These are phyloP conservation scores for Hybognathus amarus DNA, from an alignment of 2,797 vertebrate genomes.

Conservation along the genomic window DNA sequence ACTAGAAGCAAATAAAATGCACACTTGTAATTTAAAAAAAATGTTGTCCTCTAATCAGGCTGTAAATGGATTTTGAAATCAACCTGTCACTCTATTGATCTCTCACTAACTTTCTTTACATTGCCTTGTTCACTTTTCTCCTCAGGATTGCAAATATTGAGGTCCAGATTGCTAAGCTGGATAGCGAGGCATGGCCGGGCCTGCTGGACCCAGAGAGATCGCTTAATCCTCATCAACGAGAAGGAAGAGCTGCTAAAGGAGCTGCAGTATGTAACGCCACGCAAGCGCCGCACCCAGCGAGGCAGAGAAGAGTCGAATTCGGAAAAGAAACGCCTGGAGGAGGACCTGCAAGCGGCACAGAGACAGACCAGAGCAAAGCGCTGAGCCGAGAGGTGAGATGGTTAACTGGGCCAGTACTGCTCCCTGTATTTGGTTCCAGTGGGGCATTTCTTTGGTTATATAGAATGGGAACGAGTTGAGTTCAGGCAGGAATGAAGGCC, in stretches of 20 bases:
- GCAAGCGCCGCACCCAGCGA: constrained; percentile 86
- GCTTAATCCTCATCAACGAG: constrained; percentile 94
- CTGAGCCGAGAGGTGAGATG: constrained; percentile 88
- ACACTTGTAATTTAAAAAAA: background rate
- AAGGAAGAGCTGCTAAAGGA: constrained; percentile 98
- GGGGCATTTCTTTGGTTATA: background rate
- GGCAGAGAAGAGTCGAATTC: constrained; percentile 87
- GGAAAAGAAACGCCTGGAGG: constrained; percentile 88
- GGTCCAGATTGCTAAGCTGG: constrained; percentile 93
- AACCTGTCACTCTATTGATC: background rate
- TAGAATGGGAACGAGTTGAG: background rate
- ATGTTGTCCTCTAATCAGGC: background rate
- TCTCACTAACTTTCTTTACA: background rate
- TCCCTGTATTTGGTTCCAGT: background rate
- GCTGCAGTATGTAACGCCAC: constrained; percentile 88
- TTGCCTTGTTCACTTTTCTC: background rate
- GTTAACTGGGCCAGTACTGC: background rate
- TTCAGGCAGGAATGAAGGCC: background rate
- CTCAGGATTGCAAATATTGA: constrained; percentile 92
- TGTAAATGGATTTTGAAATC: background rate
- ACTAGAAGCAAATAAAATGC: background rate
- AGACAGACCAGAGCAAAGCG: constrained; percentile 97
- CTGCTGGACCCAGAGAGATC: constrained; percentile 94
- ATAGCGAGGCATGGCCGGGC: constrained; percentile 96
- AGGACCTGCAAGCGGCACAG: constrained; percentile 90